Evolutionary conservation across 2,797 vertebrate genomes (phyloP), one percentile per base, ranked within the genome.

Genomic region (Nannoperca obscura): DNA sequence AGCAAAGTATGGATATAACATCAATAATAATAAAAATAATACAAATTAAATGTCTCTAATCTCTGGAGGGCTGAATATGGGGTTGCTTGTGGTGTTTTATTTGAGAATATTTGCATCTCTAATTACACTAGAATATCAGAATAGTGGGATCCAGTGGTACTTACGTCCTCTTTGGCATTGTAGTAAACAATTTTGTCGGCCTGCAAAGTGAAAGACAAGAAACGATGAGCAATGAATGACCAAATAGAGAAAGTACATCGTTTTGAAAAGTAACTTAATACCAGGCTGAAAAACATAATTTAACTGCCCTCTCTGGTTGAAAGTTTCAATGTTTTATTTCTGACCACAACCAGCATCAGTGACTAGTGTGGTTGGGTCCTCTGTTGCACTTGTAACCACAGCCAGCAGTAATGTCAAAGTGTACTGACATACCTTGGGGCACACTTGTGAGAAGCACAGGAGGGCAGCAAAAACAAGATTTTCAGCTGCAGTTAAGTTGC

Each of bases 111-210:
- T 27, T 63, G 8, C 3, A 66, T 40, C 34, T 73, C 20, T 40
- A 19, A 30, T 44, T 14, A 22, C 52, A 72, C 13, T 15, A 47
- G 42, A 30, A 42, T 38, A 64, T 71, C 3, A 70, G 34, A 64
- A 53, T 5, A 10, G 36, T 12, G 24, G 32, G 22, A 49, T 62
- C 2, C 46, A 69, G 59, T 67, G 84, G 60, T 93, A 90, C 96
- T 97, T 93, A 94, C 94, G 0, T 90, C 78, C 14, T 97, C 97
- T 93, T 98, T 98, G 89, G 97, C 95, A 78, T 97, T 97, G 94
- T 96, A 98, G 94, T 98, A 98, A 83, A 93, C 88, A 14, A 96
- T 94, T 78, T 96, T 95, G 53, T 96, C 94, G 8, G 83, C 86
- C 97, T 98, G 91, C 17, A 80, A 86, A 89, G 20, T 61, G 36